Conservation (phyloP, 2,113 vertebrate species). For the Colaptes auratus region DNA sequence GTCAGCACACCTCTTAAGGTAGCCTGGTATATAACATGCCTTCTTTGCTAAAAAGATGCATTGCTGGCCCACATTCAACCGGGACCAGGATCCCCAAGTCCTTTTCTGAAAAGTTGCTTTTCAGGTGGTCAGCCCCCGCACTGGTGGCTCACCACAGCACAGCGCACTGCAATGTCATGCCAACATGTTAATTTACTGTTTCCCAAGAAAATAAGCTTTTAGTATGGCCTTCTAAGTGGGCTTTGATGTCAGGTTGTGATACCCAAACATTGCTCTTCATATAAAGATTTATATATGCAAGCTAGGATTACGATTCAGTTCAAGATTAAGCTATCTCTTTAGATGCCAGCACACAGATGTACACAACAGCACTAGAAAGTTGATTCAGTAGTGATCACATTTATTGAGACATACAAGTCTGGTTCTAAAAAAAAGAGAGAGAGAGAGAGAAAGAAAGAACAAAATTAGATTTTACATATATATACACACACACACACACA, state of each 20-base stretch:
- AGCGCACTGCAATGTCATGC: background rate
- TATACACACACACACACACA: too few relatives aligned
- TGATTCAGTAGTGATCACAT: background rate
- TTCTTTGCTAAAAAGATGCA: too few relatives aligned
- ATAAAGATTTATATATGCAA: background rate
- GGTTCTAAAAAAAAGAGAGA: background rate
- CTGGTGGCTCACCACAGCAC: background rate
- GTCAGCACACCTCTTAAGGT: too few relatives aligned
- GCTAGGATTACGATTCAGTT: background rate
- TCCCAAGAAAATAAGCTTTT: background rate
- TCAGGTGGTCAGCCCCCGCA: too few relatives aligned
- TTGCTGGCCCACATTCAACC: too few relatives aligned
- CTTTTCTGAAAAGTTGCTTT: too few relatives aligned
- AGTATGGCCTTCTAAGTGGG: background rate
- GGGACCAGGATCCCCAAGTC: too few relatives aligned
- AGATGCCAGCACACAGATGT: background rate
- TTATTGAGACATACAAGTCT: background rate
- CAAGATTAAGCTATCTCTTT: background rate
- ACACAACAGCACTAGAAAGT: background rate
- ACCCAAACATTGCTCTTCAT: background rate
- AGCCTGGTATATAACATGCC: too few relatives aligned
- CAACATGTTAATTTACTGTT: background rate
- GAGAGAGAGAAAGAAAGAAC: background rate
- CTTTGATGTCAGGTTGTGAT: background rate
- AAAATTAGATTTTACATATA: background rate